phyloP scores from a whole-genome alignment of 2,113 vertebrate genomes.

The Vulpes ferrilata region DNA sequence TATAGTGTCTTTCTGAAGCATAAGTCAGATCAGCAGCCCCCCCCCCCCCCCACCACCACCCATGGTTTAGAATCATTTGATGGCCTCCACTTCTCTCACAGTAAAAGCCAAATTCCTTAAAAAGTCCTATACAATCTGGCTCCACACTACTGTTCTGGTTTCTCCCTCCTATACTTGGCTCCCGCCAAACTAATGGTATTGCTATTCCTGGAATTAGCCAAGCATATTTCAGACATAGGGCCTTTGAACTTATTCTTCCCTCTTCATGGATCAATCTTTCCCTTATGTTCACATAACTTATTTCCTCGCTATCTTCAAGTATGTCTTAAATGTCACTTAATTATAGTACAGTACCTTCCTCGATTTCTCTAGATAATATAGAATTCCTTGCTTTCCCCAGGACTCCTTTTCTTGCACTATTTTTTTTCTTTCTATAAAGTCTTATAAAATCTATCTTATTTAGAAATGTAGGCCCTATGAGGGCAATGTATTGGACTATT shows the following conservation, averaged over 20 bases:
- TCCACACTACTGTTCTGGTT: background rate
- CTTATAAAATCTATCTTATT: background rate
- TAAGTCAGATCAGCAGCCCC: background rate
- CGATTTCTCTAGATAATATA: background rate
- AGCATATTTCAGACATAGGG: background rate
- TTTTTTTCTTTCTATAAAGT: background rate
- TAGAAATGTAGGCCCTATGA: background rate
- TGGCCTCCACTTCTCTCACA: background rate
- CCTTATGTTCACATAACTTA: background rate
- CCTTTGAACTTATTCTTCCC: background rate
- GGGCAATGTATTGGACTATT: background rate
- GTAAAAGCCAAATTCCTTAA: background rate
- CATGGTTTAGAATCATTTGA: background rate
- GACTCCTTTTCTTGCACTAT: background rate
- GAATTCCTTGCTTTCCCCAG: background rate
- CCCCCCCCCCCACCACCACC: rapidly evolving
- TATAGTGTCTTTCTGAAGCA: background rate
- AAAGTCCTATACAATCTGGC: too few species aligned
- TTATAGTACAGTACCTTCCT: background rate
- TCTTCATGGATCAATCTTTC: background rate
- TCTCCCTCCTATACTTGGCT: background rate
- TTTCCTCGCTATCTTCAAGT: background rate
- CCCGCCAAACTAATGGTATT: background rate
- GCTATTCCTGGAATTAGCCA: background rate
- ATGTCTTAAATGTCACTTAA: background rate